phyloP scores from a whole-genome alignment of 2,113 vertebrate genomes.

The Chunga burmeisteri region DNA sequence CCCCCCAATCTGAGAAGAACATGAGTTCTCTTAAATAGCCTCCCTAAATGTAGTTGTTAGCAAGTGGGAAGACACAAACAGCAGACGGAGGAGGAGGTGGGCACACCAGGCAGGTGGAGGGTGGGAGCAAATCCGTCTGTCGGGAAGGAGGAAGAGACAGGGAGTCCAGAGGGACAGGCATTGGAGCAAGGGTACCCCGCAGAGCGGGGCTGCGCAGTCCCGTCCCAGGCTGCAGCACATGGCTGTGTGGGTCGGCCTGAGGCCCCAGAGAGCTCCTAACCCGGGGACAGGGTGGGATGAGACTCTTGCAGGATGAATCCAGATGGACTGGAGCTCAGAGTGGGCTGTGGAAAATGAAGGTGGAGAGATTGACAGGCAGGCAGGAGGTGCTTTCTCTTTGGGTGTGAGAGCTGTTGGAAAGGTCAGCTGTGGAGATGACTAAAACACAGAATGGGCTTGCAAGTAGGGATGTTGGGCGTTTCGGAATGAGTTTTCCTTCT shows the following conservation, averaged over 20 bases:
- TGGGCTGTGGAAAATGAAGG: neutral
- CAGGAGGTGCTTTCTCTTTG: neutral
- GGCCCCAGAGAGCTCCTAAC: neutral
- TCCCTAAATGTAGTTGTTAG: neutral
- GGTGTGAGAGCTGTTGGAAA: neutral
- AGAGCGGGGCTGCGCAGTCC: neutral
- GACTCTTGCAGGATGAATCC: neutral
- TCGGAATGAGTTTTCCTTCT: neutral
- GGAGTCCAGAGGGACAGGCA: neutral
- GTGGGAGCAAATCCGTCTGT: constrained; percentile 53
- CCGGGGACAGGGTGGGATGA: neutral
- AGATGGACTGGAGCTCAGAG: neutral
- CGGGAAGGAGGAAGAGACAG: neutral
- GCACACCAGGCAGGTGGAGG: constrained; percentile 24
- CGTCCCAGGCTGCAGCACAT: neutral
- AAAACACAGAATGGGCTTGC: neutral
- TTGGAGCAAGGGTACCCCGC: neutral
- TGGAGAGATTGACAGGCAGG: neutral
- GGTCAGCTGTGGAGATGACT: neutral
- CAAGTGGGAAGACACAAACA: constrained; percentile 43
- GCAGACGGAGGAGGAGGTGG: constrained; percentile 48
- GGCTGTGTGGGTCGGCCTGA: neutral
- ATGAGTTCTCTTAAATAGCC: neutral
- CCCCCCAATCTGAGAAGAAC: neutral
- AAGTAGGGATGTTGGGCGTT: neutral